phyloP scores from a whole-genome alignment of 2,113 vertebrate species.

The Pithys albifrons region DNA sequence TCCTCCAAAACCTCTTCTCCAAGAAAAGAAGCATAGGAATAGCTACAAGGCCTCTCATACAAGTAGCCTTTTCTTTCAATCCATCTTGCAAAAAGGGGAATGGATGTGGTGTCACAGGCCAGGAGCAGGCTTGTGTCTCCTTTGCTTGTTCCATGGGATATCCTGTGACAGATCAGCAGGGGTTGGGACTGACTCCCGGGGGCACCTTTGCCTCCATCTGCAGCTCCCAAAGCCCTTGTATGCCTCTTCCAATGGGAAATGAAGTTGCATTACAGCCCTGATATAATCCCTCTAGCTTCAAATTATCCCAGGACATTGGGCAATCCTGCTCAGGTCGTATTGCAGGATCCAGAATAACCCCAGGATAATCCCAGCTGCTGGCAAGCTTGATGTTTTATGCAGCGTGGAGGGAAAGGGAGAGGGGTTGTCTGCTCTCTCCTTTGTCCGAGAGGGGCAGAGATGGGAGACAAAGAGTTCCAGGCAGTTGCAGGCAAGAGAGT shows the following conservation, averaged over 20 bases:
- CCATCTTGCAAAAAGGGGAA: neutral
- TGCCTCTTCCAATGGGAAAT: neutral
- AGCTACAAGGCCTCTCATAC: neutral
- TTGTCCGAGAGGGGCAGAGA: too few species aligned
- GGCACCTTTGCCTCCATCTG: neutral
- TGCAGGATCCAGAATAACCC: neutral
- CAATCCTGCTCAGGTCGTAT: rapidly evolving
- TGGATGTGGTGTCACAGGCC: neutral
- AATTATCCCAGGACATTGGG: neutral
- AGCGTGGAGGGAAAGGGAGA: too few species aligned
- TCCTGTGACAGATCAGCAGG: neutral
- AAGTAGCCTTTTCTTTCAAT: neutral
- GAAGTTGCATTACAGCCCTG: neutral
- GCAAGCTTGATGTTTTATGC: neutral
- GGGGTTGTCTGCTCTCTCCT: too few species aligned
- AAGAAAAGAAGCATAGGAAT: neutral
- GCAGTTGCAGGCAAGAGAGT: too few species aligned
- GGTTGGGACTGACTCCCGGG: neutral
- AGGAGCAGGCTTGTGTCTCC: neutral
- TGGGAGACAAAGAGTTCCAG: too few species aligned
- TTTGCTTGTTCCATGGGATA: neutral
- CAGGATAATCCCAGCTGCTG: neutral
- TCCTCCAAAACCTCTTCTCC: neutral
- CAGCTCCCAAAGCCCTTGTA: neutral
- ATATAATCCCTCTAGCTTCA: neutral